Conservation (phyloP, 2,888 invertebrate species). For the Actias luna region DNA sequence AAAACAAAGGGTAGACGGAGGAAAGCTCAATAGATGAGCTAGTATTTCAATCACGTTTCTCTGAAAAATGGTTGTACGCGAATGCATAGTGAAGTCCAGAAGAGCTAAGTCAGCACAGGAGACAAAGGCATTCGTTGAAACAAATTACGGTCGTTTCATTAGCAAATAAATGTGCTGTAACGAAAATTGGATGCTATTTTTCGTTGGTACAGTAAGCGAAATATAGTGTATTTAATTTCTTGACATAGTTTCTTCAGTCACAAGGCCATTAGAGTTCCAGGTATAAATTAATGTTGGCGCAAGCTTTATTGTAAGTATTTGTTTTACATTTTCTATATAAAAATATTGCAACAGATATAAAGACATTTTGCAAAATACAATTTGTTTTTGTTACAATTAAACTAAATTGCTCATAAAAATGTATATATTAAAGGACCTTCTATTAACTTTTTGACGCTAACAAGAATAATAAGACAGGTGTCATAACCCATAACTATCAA, state of each 20-base stretch:
- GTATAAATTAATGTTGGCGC: neutral
- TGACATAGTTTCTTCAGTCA: neutral
- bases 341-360: too few species aligned
- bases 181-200: constrained; percentile 52
- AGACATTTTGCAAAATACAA: neutral
- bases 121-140: constrained; percentile 41
- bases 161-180: constrained; percentile 56
- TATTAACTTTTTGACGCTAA: too few species aligned
- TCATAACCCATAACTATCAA: neutral
- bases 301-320: too few species aligned
- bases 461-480: neutral
- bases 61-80: constrained; percentile 16
- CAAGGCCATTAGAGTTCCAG: neutral
- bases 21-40: constrained; percentile 9
- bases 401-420: too few species aligned
- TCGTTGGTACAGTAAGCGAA: constrained; percentile 39
- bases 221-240: constrained; percentile 37
- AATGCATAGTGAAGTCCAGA: constrained; percentile 29
- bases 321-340: too few species aligned
- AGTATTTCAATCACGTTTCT: constrained; percentile 19
- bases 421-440: too few species aligned
- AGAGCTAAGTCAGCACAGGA: constrained; percentile 28
- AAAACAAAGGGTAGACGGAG: constrained; percentile 9
- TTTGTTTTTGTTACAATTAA: neutral
- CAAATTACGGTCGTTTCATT: constrained; percentile 55